Evolutionary conservation across 1,140 invertebrate species (phyloP).

Genomic region (Parapsyche elsis): DNA sequence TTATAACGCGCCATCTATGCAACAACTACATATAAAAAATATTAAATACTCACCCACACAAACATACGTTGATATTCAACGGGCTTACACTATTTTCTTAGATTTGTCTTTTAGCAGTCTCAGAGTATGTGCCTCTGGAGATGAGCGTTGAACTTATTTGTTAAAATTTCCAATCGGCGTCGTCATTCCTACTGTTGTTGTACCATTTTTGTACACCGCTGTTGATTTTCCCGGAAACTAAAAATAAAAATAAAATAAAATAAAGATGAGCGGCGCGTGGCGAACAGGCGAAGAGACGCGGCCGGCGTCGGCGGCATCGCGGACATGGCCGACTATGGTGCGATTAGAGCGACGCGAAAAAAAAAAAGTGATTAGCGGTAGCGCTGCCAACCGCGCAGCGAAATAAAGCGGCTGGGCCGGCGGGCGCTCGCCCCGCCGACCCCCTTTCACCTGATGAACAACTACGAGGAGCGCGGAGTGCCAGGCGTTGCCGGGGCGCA

Average conservation of each 20-base stretch:
- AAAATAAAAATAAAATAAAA: background rate
- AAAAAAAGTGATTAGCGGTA: conserved; percentile 31
- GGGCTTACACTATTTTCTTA: too few relatives aligned
- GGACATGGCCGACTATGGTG: background rate
- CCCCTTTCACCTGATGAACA: conserved; percentile 69
- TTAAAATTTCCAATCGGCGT: too few relatives aligned
- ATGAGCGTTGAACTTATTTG: too few relatives aligned
- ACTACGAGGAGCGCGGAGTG: conserved; percentile 68
- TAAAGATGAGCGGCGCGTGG: background rate
- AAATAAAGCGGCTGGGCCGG: conserved; percentile 36
- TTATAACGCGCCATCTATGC: too few relatives aligned
- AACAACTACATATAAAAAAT: too few relatives aligned
- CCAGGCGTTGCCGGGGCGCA: conserved; percentile 46
- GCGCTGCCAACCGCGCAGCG: conserved; percentile 33
- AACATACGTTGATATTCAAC: too few relatives aligned
- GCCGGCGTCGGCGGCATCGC: background rate
- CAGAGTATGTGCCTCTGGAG: too few relatives aligned
- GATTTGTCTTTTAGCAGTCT: too few relatives aligned
- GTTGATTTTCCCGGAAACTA: too few relatives aligned
- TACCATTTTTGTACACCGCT: too few relatives aligned
- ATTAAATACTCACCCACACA: too few relatives aligned
- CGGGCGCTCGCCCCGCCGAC: conserved; percentile 45
- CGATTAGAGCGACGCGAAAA: background rate
- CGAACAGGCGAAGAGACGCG: background rate
- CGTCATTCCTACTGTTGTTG: too few relatives aligned